Conservation (phyloP, 2,113 vertebrate species). For the Romanogobio albipinnatus region DNA sequence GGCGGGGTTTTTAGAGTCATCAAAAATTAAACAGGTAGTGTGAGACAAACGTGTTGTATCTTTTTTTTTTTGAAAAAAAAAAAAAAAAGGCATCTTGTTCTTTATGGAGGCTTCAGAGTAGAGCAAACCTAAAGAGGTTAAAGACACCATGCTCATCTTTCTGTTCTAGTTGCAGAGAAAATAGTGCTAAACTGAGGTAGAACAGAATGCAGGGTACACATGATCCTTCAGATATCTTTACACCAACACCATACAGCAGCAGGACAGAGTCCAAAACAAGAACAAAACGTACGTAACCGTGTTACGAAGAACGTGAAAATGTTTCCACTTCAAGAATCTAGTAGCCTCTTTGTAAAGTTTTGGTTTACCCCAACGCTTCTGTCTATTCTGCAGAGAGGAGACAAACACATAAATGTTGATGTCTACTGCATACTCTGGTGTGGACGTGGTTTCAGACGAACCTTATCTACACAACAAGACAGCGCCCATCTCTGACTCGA, state of each 20-base stretch:
- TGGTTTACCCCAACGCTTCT: constrained; percentile 53
- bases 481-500: constrained; percentile 29
- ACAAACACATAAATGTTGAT: constrained; percentile 44
- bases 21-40: constrained; percentile 58
- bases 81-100: constrained; percentile 68
- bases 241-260: constrained; percentile 72
- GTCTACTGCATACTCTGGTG: constrained; percentile 49
- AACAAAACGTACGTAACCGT: constrained; percentile 36
- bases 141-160: constrained; percentile 63
- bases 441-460: constrained; percentile 36
- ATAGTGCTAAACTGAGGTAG: constrained; percentile 91
- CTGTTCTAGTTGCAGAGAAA: constrained; percentile 83
- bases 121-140: constrained; percentile 67
- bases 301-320: constrained; percentile 45
- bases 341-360: constrained; percentile 66
- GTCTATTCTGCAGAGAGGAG: constrained; percentile 46
- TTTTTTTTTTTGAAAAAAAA: not conserved
- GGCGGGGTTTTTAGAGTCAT: not conserved
- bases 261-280: constrained; percentile 62
- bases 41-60: constrained; percentile 36
- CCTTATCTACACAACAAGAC: constrained; percentile 42
- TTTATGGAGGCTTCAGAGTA: constrained; percentile 71
- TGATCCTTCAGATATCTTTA: constrained; percentile 76
- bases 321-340: constrained; percentile 65
- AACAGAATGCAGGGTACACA: constrained; percentile 83